These are phyloP conservation scores for Drosophila sp. DNA, from an alignment of 1,140 invertebrate genomes.

Conservation along the genomic window DNA sequence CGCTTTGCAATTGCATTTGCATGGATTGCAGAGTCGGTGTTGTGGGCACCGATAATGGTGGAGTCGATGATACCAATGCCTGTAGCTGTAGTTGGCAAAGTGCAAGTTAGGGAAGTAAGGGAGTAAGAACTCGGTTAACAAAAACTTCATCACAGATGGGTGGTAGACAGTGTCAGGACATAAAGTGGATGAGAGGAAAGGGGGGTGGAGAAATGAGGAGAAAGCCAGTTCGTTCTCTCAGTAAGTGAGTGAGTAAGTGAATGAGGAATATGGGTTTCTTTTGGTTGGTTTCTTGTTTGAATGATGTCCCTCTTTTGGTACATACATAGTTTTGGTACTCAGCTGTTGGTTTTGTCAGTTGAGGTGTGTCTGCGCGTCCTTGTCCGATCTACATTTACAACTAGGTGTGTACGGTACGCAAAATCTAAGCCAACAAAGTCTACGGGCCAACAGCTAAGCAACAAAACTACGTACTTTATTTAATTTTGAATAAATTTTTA, in stretches of 20 bases:
- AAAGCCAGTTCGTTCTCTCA: constrained; percentile 15
- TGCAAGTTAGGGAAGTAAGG: constrained; percentile 37
- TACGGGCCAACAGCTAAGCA: constrained; percentile 77
- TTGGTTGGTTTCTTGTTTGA: not conserved
- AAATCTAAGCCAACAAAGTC: constrained; percentile 47
- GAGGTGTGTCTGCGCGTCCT: not conserved
- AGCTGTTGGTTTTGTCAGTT: constrained; percentile 60
- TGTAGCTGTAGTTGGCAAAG: constrained; percentile 70
- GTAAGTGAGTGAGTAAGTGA: not conserved
- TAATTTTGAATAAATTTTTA: constrained; percentile 31
- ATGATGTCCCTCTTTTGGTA: constrained; percentile 16
- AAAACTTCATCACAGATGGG: constrained; percentile 31
- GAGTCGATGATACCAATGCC: constrained; percentile 82
- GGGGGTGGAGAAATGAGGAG: constrained; percentile 3
- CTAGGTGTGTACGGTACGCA: constrained; percentile 49
- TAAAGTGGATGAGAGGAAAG: constrained; percentile 1
- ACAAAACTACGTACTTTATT: constrained; percentile 73
- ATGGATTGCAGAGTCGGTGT: constrained; percentile 78
- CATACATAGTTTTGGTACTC: constrained; percentile 70
- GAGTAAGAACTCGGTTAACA: constrained; percentile 46
- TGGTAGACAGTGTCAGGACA: no score
- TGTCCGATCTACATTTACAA: constrained; percentile 45
- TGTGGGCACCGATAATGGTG: constrained; percentile 77
- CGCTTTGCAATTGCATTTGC: constrained; percentile 82
- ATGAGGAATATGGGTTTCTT: not conserved